These are phyloP conservation scores for Montipora capricornis DNA, from an alignment of 64 coral and sea anemone genomes.

Conservation along the genomic window DNA sequence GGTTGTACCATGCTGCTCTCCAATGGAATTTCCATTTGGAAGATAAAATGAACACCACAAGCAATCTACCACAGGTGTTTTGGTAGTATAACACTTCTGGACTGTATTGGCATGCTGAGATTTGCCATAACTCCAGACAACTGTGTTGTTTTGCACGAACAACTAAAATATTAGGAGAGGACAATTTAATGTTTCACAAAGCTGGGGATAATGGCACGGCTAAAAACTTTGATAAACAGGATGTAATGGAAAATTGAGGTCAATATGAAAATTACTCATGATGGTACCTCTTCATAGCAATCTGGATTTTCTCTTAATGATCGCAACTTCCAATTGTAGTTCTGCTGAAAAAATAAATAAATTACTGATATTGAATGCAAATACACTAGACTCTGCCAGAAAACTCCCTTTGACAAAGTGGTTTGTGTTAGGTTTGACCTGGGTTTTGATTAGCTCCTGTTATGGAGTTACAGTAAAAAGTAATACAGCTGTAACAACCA, in stretches of 20 bases:
- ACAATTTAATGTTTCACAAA: too few species aligned
- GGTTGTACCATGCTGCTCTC: not conserved
- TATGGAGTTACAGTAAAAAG: too few species aligned
- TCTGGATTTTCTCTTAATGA: slow-evolving; percentile 18
- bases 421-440: too few species aligned
- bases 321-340: slow-evolving; percentile 15
- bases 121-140: slow-evolving; percentile 73
- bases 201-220: not conserved
- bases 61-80: slow-evolving; percentile 61
- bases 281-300: slow-evolving; percentile 31
- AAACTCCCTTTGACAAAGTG: too few species aligned
- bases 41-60: slow-evolving; percentile 76
- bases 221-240: not conserved
- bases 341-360: not conserved
- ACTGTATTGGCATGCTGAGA: slow-evolving; percentile 42
- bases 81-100: slow-evolving; percentile 76
- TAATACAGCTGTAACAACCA: too few species aligned
- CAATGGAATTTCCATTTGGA: not conserved
- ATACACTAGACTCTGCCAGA: too few species aligned
- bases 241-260: not conserved
- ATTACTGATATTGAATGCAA: too few species aligned
- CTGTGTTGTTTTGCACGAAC: slow-evolving; percentile 71
- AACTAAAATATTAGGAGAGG: slow-evolving; percentile 18
- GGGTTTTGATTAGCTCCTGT: too few species aligned
- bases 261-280: not conserved